Evolutionary conservation across 2,888 invertebrate genomes (phyloP).

Genomic region (Artemia sinica): DNA sequence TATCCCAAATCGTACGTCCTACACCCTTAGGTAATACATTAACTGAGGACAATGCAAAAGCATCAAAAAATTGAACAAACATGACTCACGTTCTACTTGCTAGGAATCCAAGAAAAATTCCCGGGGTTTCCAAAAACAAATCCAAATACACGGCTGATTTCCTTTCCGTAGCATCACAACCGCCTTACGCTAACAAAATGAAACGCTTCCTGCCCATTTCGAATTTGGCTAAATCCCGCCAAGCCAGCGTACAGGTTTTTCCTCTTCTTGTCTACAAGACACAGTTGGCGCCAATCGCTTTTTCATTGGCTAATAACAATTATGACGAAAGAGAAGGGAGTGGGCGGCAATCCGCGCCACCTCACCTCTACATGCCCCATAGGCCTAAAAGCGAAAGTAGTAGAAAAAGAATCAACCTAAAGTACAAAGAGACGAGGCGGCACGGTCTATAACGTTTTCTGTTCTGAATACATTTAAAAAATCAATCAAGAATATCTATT

Average conservation of each 20-base stretch:
- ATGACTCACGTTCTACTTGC: too few relatives aligned
- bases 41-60: too few relatives aligned
- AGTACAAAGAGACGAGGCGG: slow-evolving; percentile 3
- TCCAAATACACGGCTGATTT: too few relatives aligned
- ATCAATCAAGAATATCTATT: too few relatives aligned
- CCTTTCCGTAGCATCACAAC: too few relatives aligned
- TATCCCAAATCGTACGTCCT: too few relatives aligned
- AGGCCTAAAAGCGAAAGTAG: slow-evolving; percentile 10
- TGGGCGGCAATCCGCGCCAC: neutral
- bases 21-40: too few relatives aligned
- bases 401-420: slow-evolving; percentile 5
- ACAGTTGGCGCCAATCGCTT: neutral
- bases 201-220: neutral
- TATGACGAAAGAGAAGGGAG: neutral
- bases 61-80: too few relatives aligned
- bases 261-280: slow-evolving; percentile 13
- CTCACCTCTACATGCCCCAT: neutral
- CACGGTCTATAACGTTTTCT: neutral
- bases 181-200: slow-evolving; percentile 4
- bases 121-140: too few relatives aligned
- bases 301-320: neutral
- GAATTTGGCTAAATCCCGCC: slow-evolving; percentile 10
- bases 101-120: too few relatives aligned
- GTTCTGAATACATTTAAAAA: too few relatives aligned
- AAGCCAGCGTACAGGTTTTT: slow-evolving; percentile 11